A percentile compares a stretch with the other conserved stretches of the same genome.
Evolutionary conservation across 2,113 vertebrate species (phyloP).

Genomic region (Greenwoodochromis staneri): DNA sequence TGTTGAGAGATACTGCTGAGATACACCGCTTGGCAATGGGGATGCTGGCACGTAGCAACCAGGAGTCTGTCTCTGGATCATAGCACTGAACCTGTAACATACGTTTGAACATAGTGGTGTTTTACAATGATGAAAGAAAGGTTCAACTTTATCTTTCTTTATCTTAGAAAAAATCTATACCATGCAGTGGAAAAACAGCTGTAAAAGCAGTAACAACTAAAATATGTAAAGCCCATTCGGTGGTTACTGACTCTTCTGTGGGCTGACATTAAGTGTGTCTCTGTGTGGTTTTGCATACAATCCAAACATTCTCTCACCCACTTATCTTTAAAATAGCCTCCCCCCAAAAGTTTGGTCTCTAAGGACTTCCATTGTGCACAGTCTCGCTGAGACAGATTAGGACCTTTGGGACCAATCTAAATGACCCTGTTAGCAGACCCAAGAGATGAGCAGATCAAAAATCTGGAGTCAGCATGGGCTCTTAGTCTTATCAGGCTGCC

Average conservation of each 20-base stretch:
- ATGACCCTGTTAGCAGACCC: not conserved
- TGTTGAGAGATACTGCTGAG: conserved; percentile 93
- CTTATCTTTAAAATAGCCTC: not conserved
- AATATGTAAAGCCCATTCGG: not conserved
- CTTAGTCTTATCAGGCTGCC: not conserved
- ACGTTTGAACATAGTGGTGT: not conserved
- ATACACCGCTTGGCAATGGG: conserved; percentile 97
- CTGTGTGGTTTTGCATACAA: not conserved
- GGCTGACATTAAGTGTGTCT: not conserved
- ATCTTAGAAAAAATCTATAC: not conserved
- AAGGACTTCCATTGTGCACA: not conserved
- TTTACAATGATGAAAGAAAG: not conserved
- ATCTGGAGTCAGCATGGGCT: not conserved
- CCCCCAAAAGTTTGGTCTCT: not conserved
- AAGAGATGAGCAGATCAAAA: not conserved
- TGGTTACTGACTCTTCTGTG: not conserved
- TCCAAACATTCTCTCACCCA: conserved; percentile 3
- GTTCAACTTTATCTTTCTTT: not conserved
- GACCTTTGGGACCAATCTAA: not conserved
- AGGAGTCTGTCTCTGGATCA: conserved; percentile 85
- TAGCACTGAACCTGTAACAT: conserved; percentile 91
- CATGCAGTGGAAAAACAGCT: not conserved
- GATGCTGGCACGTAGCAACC: conserved; percentile 92
- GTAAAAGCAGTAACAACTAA: not conserved
- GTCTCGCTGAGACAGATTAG: not conserved